Conservation (phyloP, 2,888 invertebrate species). For the Parasteatoda lunata region DNA sequence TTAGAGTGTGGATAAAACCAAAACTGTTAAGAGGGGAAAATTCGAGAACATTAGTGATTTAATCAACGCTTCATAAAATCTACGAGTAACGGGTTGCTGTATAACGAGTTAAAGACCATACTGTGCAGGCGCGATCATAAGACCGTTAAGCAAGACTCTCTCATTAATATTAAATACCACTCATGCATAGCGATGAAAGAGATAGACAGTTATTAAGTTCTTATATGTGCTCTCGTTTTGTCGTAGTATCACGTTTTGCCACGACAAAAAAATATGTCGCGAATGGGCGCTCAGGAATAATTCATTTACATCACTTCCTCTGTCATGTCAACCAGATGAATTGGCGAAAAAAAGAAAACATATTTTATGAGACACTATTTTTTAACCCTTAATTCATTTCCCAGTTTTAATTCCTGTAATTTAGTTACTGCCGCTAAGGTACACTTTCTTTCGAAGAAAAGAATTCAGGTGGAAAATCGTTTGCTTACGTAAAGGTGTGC, state of each 20-base stretch:
- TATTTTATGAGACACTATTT: constrained; percentile 1
- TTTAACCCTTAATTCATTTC: neutral
- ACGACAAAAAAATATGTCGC: constrained; percentile 9
- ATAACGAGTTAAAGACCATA: neutral
- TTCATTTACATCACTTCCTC: constrained; percentile 4
- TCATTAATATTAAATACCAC: constrained; percentile 54
- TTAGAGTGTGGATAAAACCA: too few relatives aligned
- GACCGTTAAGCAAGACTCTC: constrained; percentile 30
- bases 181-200: constrained; percentile 30
- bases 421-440: neutral
- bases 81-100: neutral
- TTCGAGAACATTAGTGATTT: neutral
- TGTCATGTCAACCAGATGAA: constrained; percentile 7
- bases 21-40: too few relatives aligned
- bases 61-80: neutral
- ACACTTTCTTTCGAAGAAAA: neutral
- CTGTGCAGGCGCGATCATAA: constrained; percentile 14
- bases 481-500: neutral
- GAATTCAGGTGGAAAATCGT: neutral
- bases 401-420: neutral
- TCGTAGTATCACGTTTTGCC: constrained; percentile 1
- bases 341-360: constrained; percentile 12
- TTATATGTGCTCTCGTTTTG: constrained; percentile 5
- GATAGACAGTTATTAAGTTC: constrained; percentile 35
- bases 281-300: constrained; percentile 19